Evolutionary conservation across 2,888 invertebrate genomes (phyloP), one percentile per base, ranked within the genome.

Genomic region (Archaeoteleia sp.): DNA sequence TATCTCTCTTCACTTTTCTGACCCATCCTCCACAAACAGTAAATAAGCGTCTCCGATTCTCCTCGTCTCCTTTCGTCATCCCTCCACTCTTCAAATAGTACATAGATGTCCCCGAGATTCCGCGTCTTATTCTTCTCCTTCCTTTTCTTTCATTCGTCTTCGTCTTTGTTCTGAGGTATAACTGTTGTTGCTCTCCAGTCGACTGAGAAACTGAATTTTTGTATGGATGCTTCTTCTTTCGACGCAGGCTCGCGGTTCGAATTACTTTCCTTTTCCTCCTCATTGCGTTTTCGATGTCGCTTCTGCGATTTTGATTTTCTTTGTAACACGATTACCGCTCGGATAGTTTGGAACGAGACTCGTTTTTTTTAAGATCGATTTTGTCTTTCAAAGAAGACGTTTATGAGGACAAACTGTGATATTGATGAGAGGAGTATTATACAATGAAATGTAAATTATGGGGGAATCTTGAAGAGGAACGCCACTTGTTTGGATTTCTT

Each of bases 281-380:
- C 55, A 62, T 67, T 69, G 63, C 61, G 35, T 72, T 70, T 73
- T 72, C 67, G 61, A 49, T 55, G 43, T 49, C 29, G 43, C 49
- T 49, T 57, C 14, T 55, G 51, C 58, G 61, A 69, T 60, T 46
- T 67, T 60, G 39, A 62, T 60, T 55, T 49, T n/a, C 65, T 46
- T 46, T 35, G 45, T 57, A 39, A 57, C 45, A 12, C 12, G 20
- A 32, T 54, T 60, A 60, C 29, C 37, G 42, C 32, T 54, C 25
- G 23, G 53, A 32, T 35, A 43, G 48, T 48, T 49, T 25, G 5
- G 27, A 48, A 37, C 10, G 14, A 39, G 32, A 12, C 17, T 43
- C 9, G 43, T 60, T 60, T 58, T 48, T n/a, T 29, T 7, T 10
- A 27, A 32, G 29, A 14, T 17, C 17, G 40, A 53, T 40, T 39